These are phyloP conservation scores for Zelostemma sp. DNA, from an alignment of 1,140 invertebrate genomes.

Conservation along the genomic window DNA sequence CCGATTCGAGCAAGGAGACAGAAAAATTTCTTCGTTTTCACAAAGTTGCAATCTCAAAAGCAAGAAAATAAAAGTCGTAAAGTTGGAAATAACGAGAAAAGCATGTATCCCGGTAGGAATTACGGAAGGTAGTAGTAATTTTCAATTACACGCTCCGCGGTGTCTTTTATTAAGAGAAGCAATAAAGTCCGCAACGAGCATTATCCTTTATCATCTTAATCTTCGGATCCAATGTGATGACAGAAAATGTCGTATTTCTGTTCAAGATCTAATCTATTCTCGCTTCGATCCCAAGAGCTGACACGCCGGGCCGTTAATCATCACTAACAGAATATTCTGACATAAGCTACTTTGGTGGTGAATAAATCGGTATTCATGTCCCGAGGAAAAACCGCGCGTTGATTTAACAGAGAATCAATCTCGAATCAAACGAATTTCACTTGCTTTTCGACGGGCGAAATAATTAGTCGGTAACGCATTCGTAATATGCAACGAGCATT, in stretches of 20 bases:
- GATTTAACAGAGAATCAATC: background rate
- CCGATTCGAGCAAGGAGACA: too few species aligned
- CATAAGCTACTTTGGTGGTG: constrained; percentile 6
- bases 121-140: too few species aligned
- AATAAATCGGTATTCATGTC: constrained; percentile 22
- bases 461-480: background rate
- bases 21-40: too few species aligned
- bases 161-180: background rate
- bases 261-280: constrained; percentile 22
- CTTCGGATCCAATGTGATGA: background rate
- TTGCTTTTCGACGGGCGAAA: background rate
- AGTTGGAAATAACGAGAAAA: too few species aligned
- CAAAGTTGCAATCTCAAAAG: too few species aligned
- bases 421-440: background rate
- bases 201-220: background rate
- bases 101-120: too few species aligned
- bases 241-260: constrained; percentile 5
- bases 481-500: background rate
- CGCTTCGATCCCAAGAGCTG: constrained; percentile 22
- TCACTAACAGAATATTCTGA: constrained; percentile 26
- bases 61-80: too few species aligned
- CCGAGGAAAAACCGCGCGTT: constrained; percentile 1
- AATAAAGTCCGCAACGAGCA: background rate
- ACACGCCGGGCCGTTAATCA: constrained; percentile 42
- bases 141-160: too few species aligned